Evolutionary conservation across 2,797 vertebrate species (phyloP).

Genomic region (Helicolenus hilgendorfi): DNA sequence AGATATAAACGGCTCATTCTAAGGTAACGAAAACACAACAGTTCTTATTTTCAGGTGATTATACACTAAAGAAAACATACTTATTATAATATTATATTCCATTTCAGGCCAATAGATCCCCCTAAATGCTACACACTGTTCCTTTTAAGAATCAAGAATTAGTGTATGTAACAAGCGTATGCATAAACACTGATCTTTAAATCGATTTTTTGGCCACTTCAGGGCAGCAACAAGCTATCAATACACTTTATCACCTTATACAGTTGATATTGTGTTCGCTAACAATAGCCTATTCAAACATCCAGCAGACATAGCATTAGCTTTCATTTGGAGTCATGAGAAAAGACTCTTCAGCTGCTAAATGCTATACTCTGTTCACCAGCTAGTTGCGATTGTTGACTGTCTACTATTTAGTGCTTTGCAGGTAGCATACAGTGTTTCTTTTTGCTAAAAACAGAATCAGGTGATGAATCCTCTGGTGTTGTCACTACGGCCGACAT

Average conservation of each 20-base stretch:
- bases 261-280: background rate
- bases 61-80: too few relatives aligned
- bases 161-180: too few relatives aligned
- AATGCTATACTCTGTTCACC: background rate
- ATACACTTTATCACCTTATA: background rate
- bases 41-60: too few relatives aligned
- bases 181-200: background rate
- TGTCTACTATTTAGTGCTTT: background rate
- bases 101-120: too few relatives aligned
- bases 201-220: fast-evolving
- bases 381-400: background rate
- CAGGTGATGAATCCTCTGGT: background rate
- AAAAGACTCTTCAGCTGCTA: background rate
- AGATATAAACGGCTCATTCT: too few relatives aligned
- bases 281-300: background rate
- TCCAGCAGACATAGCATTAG: background rate
- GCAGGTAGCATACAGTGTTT: background rate
- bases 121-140: too few relatives aligned
- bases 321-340: background rate
- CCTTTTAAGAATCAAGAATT: too few relatives aligned
- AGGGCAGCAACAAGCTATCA: background rate
- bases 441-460: background rate
- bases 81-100: too few relatives aligned
- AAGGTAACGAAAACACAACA: too few relatives aligned
- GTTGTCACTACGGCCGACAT: background rate